phyloP scores from a whole-genome alignment of 2,888 invertebrate species.

The Marronus borbonicus region DNA sequence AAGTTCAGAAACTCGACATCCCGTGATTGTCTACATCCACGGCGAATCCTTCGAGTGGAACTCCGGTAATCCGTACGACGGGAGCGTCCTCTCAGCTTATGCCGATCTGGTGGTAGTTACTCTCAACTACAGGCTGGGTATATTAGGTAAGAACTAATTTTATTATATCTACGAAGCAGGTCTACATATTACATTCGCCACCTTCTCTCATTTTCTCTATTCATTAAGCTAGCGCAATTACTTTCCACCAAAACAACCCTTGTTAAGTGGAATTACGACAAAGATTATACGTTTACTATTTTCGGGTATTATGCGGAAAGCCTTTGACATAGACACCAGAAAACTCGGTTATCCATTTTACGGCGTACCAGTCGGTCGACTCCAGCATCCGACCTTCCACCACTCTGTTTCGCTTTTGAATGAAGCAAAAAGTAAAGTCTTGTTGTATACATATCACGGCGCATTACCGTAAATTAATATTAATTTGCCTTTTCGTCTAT shows the following conservation, averaged over 20 bases:
- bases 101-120: slow-evolving; percentile 95
- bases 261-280: slow-evolving; percentile 48
- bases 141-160: slow-evolving; percentile 77
- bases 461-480: slow-evolving; percentile 39
- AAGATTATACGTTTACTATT: slow-evolving; percentile 44
- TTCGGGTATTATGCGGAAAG: slow-evolving; percentile 35
- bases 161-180: slow-evolving; percentile 34
- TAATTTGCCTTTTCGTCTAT: slow-evolving; percentile 19
- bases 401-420: slow-evolving; percentile 6
- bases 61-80: slow-evolving; percentile 97
- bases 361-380: slow-evolving; percentile 3
- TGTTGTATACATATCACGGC: slow-evolving; percentile 31
- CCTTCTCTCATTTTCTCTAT: slow-evolving; percentile 33
- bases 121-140: slow-evolving; percentile 95
- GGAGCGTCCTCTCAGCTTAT: slow-evolving; percentile 93
- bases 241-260: slow-evolving; percentile 44
- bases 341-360: slow-evolving; percentile 18
- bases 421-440: slow-evolving; percentile 37
- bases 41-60: slow-evolving; percentile 96
- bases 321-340: slow-evolving; percentile 40
- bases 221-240: slow-evolving; percentile 47
- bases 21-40: slow-evolving; percentile 88
- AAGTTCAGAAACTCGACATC: slow-evolving; percentile 74
- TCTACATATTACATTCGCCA: slow-evolving; percentile 11
- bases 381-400: neutral